These are phyloP conservation scores for Rhagium mordax DNA, from an alignment of 2,888 invertebrate genomes.

Conservation along the genomic window DNA sequence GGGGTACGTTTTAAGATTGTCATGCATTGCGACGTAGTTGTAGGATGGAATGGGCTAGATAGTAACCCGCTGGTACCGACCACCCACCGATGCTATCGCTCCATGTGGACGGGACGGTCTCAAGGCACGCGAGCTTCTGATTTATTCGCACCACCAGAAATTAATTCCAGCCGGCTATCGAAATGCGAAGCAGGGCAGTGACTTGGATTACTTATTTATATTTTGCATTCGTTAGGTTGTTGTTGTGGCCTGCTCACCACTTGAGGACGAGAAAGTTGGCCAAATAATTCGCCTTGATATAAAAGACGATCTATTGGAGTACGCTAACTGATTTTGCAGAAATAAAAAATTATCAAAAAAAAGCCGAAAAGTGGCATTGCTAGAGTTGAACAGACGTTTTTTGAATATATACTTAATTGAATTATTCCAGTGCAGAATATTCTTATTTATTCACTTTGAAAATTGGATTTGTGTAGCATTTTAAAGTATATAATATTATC, in stretches of 20 bases:
- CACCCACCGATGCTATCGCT: not conserved
- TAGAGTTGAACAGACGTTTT: too few relatives aligned
- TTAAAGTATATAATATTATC: too few relatives aligned
- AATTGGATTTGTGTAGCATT: too few relatives aligned
- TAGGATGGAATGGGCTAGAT: not conserved
- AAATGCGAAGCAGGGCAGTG: constrained; percentile 1
- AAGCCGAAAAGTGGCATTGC: too few relatives aligned
- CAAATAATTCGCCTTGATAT: too few relatives aligned
- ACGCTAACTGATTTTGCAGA: too few relatives aligned
- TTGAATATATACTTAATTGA: too few relatives aligned
- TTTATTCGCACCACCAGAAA: constrained; percentile 22
- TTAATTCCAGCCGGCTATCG: not conserved
- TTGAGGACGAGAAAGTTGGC: not conserved
- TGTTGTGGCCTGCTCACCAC: not conserved
- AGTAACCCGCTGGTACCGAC: not conserved
- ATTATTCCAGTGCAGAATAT: too few relatives aligned
- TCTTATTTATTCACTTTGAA: too few relatives aligned
- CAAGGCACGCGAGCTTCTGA: constrained; percentile 32
- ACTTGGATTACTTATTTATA: not conserved
- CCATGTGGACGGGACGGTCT: constrained; percentile 17
- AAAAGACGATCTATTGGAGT: too few relatives aligned
- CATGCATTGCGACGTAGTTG: constrained; percentile 1
- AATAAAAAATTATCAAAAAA: too few relatives aligned
- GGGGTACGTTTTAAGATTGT: not conserved
- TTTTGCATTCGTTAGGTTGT: not conserved